Conservation (phyloP, 2,888 invertebrate genomes). For the Diplazon laetatorius region DNA sequence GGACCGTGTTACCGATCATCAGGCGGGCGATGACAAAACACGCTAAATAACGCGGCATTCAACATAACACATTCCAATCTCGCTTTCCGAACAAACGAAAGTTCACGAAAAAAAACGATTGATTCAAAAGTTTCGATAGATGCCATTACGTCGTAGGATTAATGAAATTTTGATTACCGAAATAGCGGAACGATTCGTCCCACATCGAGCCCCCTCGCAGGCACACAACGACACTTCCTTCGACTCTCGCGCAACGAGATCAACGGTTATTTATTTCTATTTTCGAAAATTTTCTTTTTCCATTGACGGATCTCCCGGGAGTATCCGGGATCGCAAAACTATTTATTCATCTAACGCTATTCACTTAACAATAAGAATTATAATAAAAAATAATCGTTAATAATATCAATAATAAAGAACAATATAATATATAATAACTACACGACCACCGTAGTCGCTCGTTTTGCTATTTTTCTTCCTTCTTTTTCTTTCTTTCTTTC, state of each 20-base stretch:
- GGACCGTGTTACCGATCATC: slow-evolving; percentile 51
- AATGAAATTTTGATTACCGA: slow-evolving; percentile 40
- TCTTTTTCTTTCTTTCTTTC: slow-evolving; percentile 55
- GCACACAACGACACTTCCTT: slow-evolving; percentile 41
- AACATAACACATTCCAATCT: not conserved
- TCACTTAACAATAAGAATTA: slow-evolving; percentile 39
- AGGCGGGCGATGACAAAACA: slow-evolving; percentile 71
- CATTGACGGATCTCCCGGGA: slow-evolving; percentile 38
- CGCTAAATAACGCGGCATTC: slow-evolving; percentile 30
- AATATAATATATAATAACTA: slow-evolving; percentile 52
- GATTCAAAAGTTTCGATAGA: slow-evolving; percentile 25
- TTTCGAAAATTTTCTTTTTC: too few relatives aligned
- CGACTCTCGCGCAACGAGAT: slow-evolving; percentile 49
- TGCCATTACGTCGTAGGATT: slow-evolving; percentile 33
- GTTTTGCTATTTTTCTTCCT: slow-evolving; percentile 52
- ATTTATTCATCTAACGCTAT: not conserved
- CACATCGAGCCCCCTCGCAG: slow-evolving; percentile 35
- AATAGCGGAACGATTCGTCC: slow-evolving; percentile 40
- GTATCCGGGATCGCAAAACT: slow-evolving; percentile 48
- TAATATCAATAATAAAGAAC: slow-evolving; percentile 49
- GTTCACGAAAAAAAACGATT: slow-evolving; percentile 25
- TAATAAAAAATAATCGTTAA: slow-evolving; percentile 41
- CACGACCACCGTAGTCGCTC: slow-evolving; percentile 59
- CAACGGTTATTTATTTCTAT: too few relatives aligned
- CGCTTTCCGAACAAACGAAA: slow-evolving; percentile 7